A percentile compares a stretch with the other conserved stretches of the same genome.
Evolutionary conservation across 2,888 invertebrate genomes (phyloP).

Genomic region (Rapana venosa): DNA sequence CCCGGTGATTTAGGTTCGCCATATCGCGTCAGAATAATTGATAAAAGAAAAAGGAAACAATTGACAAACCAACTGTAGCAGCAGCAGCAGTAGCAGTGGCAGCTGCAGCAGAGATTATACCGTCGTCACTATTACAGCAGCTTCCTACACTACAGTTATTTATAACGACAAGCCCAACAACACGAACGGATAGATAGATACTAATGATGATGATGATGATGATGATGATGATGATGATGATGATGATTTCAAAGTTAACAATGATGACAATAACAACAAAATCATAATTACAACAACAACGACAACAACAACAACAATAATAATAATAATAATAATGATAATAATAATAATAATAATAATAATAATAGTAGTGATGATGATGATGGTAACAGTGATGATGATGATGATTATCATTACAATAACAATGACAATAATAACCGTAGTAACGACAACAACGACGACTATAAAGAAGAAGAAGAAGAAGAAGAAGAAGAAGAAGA

Average conservation of each 20-base stretch:
- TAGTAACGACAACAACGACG: not conserved
- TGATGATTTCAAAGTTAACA: not conserved
- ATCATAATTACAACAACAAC: not conserved
- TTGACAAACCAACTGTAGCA: too few relatives aligned
- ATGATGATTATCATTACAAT: not conserved
- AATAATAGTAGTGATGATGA: not conserved
- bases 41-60: too few relatives aligned
- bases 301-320: not conserved
- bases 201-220: too few relatives aligned
- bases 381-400: not conserved
- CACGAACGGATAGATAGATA: too few relatives aligned
- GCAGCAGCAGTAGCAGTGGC: too few relatives aligned
- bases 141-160: too few relatives aligned
- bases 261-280: not conserved
- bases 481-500: not conserved
- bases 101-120: too few relatives aligned
- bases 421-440: not conserved
- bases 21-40: too few relatives aligned
- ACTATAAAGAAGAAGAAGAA: not conserved
- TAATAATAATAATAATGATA: not conserved
- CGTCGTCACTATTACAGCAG: too few relatives aligned
- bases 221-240: too few relatives aligned
- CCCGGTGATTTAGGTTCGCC: too few relatives aligned
- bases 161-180: too few relatives aligned
- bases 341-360: not conserved